These are phyloP conservation scores for Parotia lawesii DNA, from an alignment of 2,113 vertebrate genomes.

Conservation along the genomic window DNA sequence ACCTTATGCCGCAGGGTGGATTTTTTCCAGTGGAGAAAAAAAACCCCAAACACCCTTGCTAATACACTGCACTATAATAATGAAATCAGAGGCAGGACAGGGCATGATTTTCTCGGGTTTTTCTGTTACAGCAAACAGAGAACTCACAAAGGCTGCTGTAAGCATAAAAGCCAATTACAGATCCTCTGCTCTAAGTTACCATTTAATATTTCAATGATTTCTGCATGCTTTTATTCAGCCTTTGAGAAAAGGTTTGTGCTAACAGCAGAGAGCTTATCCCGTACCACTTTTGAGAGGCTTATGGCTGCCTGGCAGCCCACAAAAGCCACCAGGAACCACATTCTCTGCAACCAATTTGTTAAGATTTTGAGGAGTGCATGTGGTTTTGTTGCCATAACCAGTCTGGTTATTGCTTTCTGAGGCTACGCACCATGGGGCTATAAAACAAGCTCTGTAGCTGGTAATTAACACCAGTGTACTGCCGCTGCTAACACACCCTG, in stretches of 20 bases:
- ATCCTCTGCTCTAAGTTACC: background rate
- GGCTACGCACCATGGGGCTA: fast-evolving
- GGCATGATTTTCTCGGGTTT: background rate
- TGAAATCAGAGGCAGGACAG: background rate
- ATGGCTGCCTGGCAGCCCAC: background rate
- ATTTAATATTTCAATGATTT: background rate
- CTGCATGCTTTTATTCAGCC: fast-evolving
- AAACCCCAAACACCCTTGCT: background rate
- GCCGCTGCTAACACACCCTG: fast-evolving
- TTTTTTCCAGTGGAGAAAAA: background rate
- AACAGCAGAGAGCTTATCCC: background rate
- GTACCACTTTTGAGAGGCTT: fast-evolving
- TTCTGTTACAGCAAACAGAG: background rate
- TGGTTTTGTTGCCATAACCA: background rate
- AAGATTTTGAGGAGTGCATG: fast-evolving
- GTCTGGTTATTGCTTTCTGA: background rate
- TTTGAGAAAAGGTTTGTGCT: background rate
- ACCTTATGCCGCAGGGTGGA: background rate
- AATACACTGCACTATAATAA: background rate
- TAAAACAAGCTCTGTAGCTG: background rate
- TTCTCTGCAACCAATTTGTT: background rate
- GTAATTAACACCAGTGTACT: background rate
- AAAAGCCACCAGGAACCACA: background rate
- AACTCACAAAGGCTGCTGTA: background rate
- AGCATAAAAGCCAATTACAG: background rate